Percentiles rank a stretch among this genome's conserved stretches.
Evolutionary conservation across 2,888 invertebrate species (phyloP).

Genomic region (Orchesellides sinensis): DNA sequence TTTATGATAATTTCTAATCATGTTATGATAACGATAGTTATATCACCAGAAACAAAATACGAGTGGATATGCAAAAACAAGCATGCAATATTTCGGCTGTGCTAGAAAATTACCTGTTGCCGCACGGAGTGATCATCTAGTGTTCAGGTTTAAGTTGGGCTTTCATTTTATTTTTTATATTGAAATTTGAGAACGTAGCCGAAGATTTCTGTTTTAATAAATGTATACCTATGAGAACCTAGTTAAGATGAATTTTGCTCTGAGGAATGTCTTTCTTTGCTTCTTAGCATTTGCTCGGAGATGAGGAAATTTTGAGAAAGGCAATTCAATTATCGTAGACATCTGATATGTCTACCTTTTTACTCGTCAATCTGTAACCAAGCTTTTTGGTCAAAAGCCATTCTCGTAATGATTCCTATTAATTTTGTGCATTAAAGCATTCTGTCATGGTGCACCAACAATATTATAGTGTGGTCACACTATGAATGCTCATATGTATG

Average conservation of each 20-base stretch:
- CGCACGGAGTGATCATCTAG: too few species aligned
- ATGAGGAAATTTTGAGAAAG: constrained; percentile 37
- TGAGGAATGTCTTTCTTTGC: constrained; percentile 6
- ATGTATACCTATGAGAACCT: not conserved
- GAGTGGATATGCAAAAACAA: not conserved
- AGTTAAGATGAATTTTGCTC: not conserved
- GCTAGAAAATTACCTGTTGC: too few species aligned
- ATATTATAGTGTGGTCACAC: not conserved
- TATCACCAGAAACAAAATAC: constrained; percentile 34
- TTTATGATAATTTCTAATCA: constrained; percentile 9
- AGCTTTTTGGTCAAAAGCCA: constrained; percentile 59
- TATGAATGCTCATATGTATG: not conserved
- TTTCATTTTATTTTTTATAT: constrained; percentile 9
- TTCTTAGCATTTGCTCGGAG: not conserved
- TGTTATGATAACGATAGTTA: constrained; percentile 51
- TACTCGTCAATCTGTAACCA: constrained; percentile 13
- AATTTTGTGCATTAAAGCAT: constrained; percentile 43
- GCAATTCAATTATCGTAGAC: constrained; percentile 61
- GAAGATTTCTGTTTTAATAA: not conserved
- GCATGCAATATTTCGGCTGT: not conserved
- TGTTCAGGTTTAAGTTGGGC: not conserved
- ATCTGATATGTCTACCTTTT: constrained; percentile 56
- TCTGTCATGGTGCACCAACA: constrained; percentile 12
- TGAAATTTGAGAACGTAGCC: constrained; percentile 42
- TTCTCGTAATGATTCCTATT: constrained; percentile 61